phyloP scores from a whole-genome alignment of 2,888 invertebrate genomes.

The Pseudococcus jackbeardsleyi region DNA sequence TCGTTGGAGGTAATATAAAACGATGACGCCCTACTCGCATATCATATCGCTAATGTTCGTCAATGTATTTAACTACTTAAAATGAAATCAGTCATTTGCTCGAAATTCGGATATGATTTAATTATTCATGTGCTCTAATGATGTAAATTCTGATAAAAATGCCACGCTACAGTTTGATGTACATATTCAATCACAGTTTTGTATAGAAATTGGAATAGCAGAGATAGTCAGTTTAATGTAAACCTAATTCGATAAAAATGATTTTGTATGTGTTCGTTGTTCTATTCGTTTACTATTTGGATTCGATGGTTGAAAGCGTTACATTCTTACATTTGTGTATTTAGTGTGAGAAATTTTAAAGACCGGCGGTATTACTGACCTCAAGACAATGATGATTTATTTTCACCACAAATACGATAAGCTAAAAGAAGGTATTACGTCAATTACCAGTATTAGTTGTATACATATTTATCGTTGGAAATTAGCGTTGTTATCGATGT shows the following conservation, averaged over 20 bases:
- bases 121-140: neutral
- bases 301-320: neutral
- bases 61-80: too few relatives aligned
- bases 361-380: slow-evolving; percentile 4
- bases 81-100: neutral
- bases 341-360: neutral
- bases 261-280: neutral
- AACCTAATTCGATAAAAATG: neutral
- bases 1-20: neutral
- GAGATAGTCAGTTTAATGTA: neutral
- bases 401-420: neutral
- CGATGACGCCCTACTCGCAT: neutral
- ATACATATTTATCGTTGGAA: neutral
- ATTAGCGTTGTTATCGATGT: neutral
- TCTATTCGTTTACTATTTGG: neutral
- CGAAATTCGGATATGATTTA: neutral
- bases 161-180: neutral
- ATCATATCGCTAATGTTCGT: neutral
- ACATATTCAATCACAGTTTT: neutral
- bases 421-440: neutral
- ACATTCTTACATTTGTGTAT: neutral
- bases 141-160: neutral
- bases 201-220: neutral
- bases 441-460: neutral
- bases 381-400: slow-evolving; percentile 24